Conservation (phyloP, 2,113 vertebrate species). For the Tragelaphus buxtoni region DNA sequence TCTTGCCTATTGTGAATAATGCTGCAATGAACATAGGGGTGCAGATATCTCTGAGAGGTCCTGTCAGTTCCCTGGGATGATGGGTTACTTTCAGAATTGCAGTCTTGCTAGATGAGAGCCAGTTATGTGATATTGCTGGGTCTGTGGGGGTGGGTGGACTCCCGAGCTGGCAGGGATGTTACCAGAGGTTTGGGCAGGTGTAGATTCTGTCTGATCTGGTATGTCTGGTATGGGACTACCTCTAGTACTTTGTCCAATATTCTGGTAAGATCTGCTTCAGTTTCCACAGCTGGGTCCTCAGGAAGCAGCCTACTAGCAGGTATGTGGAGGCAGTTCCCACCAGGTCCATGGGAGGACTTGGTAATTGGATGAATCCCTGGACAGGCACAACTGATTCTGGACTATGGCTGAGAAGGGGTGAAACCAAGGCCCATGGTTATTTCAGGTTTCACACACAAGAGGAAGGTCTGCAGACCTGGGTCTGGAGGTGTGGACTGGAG, state of each 20-base stretch:
- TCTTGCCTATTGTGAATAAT: neutral
- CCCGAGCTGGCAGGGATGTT: neutral
- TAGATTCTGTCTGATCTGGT: neutral
- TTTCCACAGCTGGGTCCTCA: neutral
- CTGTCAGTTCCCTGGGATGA: neutral
- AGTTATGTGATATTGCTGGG: neutral
- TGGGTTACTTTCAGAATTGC: neutral
- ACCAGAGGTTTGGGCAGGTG: neutral
- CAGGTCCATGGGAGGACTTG: neutral
- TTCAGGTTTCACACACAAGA: neutral
- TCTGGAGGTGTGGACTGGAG: neutral
- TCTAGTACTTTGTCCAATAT: neutral
- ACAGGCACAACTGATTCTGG: neutral
- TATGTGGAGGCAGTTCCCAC: neutral
- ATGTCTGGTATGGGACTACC: neutral
- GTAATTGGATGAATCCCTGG: neutral
- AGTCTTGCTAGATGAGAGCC: neutral
- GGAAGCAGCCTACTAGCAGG: neutral
- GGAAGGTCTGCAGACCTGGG: neutral
- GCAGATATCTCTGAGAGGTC: neutral
- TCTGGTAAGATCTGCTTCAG: neutral
- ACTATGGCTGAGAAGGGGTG: neutral
- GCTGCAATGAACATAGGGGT: neutral
- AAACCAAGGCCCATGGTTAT: neutral
- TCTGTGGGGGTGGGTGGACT: neutral